phyloP scores from a whole-genome alignment of 1,140 invertebrate species.

The Bombus sibiricus region DNA sequence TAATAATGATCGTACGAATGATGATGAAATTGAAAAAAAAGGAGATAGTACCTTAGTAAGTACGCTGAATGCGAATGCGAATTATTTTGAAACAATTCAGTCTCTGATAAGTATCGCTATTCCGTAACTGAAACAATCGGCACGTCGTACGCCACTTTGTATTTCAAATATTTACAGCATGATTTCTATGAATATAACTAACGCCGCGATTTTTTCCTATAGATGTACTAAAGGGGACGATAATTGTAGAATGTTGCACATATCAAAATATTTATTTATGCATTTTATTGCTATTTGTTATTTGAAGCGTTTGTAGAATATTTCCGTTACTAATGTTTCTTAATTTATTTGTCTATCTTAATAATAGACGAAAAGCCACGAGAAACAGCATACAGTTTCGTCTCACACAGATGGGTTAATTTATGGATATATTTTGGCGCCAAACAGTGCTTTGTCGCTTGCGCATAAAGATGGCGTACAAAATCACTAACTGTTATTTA shows the following conservation, averaged over 20 bases:
- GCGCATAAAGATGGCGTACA: no score
- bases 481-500: no score
- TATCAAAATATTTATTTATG: not conserved
- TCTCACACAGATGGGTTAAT: not conserved
- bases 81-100: not conserved
- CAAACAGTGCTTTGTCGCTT: not conserved
- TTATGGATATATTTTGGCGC: not conserved
- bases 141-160: not conserved
- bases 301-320: not conserved
- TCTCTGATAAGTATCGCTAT: not conserved
- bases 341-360: not conserved
- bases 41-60: not conserved
- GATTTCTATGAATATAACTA: not conserved
- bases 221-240: not conserved
- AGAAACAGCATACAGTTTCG: not conserved
- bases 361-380: not conserved
- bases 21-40: not conserved
- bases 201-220: not conserved
- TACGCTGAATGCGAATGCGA: not conserved
- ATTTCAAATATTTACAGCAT: not conserved
- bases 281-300: not conserved
- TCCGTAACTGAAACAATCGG: not conserved
- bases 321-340: not conserved
- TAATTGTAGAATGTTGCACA: not conserved
- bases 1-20: not conserved